Conservation (phyloP, 2,113 vertebrate species). For the Scomber japonicus region DNA sequence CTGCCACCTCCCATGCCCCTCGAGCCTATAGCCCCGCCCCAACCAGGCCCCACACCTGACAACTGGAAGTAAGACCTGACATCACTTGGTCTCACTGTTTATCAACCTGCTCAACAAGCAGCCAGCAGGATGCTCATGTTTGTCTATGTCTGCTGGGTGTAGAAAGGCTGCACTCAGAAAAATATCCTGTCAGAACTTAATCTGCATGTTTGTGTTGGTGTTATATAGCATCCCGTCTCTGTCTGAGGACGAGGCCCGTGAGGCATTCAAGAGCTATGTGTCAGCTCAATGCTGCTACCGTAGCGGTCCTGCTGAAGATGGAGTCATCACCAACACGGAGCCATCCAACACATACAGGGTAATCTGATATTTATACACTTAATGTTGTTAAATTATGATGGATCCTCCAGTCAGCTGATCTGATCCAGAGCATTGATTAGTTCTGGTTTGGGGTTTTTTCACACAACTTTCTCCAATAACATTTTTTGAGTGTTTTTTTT, state of each 20-base stretch:
- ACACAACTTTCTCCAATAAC: too few species aligned
- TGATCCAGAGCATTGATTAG: not conserved
- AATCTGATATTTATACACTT: not conserved
- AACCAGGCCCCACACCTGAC: constrained; percentile 2
- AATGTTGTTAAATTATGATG: not conserved
- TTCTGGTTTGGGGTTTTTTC: too few species aligned
- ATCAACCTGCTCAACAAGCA: not conserved
- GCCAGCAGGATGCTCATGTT: not conserved
- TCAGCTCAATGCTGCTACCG: constrained; percentile 73
- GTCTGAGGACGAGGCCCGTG: constrained; percentile 64
- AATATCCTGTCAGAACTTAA: too few species aligned
- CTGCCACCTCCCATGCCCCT: constrained; percentile 72
- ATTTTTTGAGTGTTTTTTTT: too few species aligned
- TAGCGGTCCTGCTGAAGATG: constrained; percentile 59
- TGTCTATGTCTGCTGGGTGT: not conserved
- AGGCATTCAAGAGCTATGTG: constrained; percentile 54
- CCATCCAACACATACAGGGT: constrained; percentile 81
- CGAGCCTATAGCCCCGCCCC: constrained; percentile 66
- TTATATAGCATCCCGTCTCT: constrained; percentile 74
- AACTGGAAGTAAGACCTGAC: constrained; percentile 70
- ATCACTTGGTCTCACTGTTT: not conserved
- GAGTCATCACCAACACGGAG: constrained; percentile 77
- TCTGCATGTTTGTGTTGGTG: constrained; percentile 14
- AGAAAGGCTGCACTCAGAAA: too few species aligned
- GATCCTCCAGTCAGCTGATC: not conserved